Evolutionary conservation across 2,888 invertebrate species (phyloP), one percentile per base, ranked within the genome.

Genomic region (Apotomis turbidana): DNA sequence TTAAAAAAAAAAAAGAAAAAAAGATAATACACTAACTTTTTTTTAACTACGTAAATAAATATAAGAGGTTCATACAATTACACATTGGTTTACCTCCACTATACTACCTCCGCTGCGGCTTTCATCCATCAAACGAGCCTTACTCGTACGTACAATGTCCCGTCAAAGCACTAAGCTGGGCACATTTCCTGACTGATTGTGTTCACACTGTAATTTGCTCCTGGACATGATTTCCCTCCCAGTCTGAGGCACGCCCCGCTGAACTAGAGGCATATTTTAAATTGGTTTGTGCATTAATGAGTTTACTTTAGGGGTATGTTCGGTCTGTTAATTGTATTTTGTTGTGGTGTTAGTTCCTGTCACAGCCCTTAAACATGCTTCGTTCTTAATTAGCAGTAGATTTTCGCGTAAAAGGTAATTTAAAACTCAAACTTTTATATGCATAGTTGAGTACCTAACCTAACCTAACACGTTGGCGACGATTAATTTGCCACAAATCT

Each of bases 151-250:
- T 51, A 49, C 44, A 49, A 55, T 4, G 41, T 15, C n/a, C 27
- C 49, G 52, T 76, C 78, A 76, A 76, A 76, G 72, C 68, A 68
- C 64, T 54, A 74, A 69, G 74, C 70, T 63, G 46, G 52, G 41
- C 71, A 60, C 69, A 70, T 49, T 67, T 60, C 54, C 54, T 51
- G 67, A 62, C 74, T 74, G 73, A 76, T 74, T 74, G 70, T 63
- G 46, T 57, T 71, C 63, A 75, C 74, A 73, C 78, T 78, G 84
- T 83, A 84, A 87, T 87, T 86, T 82, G 74, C 79, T 74, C 70
- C 73, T 41, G 78, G 78, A 81, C 84, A 78, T 75, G 80, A 74
- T 74, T 82, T 78, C 80, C 79, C 78, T 76, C 63, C 73, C 67
- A 61, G 71, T 78, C 79, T 60, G 68, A 44, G 71, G 52, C 78